These are phyloP conservation scores for Lasaia peninsularis DNA, from an alignment of 1,140 invertebrate species.

Conservation along the genomic window DNA sequence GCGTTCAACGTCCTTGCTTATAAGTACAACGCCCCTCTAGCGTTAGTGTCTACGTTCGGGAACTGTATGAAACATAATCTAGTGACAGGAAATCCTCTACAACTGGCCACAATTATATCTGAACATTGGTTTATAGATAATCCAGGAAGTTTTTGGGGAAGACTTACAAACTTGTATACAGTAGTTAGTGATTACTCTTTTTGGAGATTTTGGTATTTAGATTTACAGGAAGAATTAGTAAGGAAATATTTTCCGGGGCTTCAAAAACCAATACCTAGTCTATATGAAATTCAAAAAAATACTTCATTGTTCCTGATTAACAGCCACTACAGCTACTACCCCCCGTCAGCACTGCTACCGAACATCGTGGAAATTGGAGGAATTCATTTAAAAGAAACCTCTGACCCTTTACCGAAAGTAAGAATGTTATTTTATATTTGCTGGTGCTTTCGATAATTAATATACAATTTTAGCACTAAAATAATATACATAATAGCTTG, in stretches of 20 bases:
- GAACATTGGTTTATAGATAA: conserved; percentile 64
- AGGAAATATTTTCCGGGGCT: conserved; percentile 50
- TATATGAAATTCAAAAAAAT: conserved; percentile 70
- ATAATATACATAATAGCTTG: no score
- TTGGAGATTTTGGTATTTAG: conserved; percentile 55
- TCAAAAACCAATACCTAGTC: conserved; percentile 56
- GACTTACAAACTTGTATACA: conserved; percentile 60
- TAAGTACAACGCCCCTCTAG: conserved; percentile 77
- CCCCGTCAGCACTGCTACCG: conserved; percentile 68
- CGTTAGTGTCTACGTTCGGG: conserved; percentile 75
- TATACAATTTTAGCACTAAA: no score
- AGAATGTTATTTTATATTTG: no score
- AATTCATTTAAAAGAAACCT: conserved; percentile 62
- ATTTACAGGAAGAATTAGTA: conserved; percentile 55
- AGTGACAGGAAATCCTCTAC: conserved; percentile 71
- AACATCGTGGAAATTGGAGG: conserved; percentile 80
- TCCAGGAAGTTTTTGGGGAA: conserved; percentile 50
- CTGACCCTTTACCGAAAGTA: conserved; percentile 28
- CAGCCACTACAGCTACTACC: conserved; percentile 65
- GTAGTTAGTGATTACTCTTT: conserved; percentile 50
- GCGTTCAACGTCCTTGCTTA: conserved; percentile 75
- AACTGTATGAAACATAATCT: conserved; percentile 78
- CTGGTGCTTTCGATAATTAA: no score
- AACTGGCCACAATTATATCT: conserved; percentile 70
- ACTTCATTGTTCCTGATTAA: conserved; percentile 74